Conservation (phyloP, 2,888 invertebrate species). For the Oscheius myriophilus region DNA sequence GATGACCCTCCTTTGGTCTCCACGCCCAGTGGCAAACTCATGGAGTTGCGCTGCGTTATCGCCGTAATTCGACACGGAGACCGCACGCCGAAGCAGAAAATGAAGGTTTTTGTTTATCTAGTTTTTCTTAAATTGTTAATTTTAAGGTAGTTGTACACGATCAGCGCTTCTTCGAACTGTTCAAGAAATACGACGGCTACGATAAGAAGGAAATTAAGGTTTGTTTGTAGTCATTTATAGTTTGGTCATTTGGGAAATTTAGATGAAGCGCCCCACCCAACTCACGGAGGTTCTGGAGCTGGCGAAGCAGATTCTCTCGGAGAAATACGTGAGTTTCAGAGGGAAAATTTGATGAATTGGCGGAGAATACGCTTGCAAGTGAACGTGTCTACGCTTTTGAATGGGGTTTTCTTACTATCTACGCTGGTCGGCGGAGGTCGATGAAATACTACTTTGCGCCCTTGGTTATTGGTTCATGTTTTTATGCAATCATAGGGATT, state of each 20-base stretch:
- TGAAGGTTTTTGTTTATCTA: slow-evolving; percentile 80
- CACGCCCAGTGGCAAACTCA: slow-evolving; percentile 98
- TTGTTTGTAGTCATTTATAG: no score
- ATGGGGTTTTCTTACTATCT: no score
- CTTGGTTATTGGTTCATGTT: no score
- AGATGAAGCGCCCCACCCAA: slow-evolving; percentile 92
- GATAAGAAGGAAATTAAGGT: slow-evolving; percentile 92
- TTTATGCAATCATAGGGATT: no score
- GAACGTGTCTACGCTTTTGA: no score
- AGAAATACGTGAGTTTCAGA: slow-evolving; percentile 50
- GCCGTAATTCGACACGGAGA: slow-evolving; percentile 98
- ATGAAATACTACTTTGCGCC: no score
- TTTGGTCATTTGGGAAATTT: not conserved
- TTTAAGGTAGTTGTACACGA: slow-evolving; percentile 60
- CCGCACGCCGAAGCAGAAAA: slow-evolving; percentile 98
- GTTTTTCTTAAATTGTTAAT: no score
- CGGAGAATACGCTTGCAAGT: no score
- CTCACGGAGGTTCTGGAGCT: slow-evolving; percentile 97
- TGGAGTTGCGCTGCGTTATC: slow-evolving; percentile 90
- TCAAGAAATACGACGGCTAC: slow-evolving; percentile 94
- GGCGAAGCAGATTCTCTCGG: slow-evolving; percentile 80
- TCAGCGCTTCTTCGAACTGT: slow-evolving; percentile 86
- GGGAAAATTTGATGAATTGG: no score
- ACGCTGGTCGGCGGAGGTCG: no score
- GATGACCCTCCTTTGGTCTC: slow-evolving; percentile 98